Base-by-base conservation (phyloP, 1,140 invertebrate genomes). In the Heterodera schachtii region DNA sequence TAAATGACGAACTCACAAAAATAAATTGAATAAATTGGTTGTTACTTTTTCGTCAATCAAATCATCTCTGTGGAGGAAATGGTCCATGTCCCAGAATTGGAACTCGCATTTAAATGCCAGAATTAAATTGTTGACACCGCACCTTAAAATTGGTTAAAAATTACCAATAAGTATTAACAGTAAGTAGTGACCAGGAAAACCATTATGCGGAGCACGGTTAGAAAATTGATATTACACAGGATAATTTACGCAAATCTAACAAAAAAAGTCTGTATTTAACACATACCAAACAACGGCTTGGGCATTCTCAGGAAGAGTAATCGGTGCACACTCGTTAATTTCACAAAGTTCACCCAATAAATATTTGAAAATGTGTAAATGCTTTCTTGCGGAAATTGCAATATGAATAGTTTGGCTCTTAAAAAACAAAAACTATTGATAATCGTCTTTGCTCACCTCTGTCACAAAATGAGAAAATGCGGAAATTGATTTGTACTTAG, bases 351-450 rank as follows among this genome's bases (percentile, higher is more conserved):
- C 86, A 16, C 78, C 81, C n/a, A 31, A 3, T n/a, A 87, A 46
- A 81, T 75, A 87, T 84, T 84, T 87, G 66, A 84, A 85, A 43
- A 87, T 46, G 71, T 84, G 69, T 7, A 84, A 44, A 21, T 81
- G 70, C 52, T 71, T 86, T 19, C 70, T 11, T 7, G 71, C 86
- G 64, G 80, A 84, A 41, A 84, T 71, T 19, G 77, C 69, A 16
- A 84, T 73, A 16, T 46, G 64, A 31, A 84, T 44, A 9, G 47
- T 73, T 49, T 84, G 85, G 46, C 85, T 31, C 66, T 64, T 1
- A 5, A 5, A 64, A 60, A 16, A 52, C 6, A 52, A 52, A 52
- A 52, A 52, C 11, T 8, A 52, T 6, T 52, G 6, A 8, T 52
- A 52, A 52, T 52, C 49, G 49, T 1, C 9, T 71, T 41, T 71